Evolutionary conservation across 2,113 vertebrate genomes (phyloP), one percentile per base, ranked within the genome.

Genomic region (Xerus inauris): DNA sequence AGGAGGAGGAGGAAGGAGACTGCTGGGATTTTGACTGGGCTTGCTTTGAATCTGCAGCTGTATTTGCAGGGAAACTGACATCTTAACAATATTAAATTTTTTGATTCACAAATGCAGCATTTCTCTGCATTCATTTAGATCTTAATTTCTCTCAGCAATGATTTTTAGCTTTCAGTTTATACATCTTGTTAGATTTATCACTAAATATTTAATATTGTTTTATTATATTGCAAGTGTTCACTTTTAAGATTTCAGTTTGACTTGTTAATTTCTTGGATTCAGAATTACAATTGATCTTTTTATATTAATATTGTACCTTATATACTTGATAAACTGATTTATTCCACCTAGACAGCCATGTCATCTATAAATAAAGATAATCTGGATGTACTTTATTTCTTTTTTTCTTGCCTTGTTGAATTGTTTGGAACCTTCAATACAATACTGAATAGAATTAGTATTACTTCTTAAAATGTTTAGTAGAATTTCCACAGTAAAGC

Each of bases 281-380:
- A 91, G 65, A 72, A 57, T 65, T 54, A 51, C 14, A 72, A 40
- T 12, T 93, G 64, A 79, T 77, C n/a, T 83, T 94, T 89, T 94
- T 77, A 67, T 64, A 59, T 89, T 71, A 26, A 64, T 62, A 28
- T 89, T 71, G 6, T 45, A 73, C 30, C 51, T 13, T 64, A 8
- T 14, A 84, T 62, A 28, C 42, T 75, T 81, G 87, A 80, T 81
- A 75, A 96, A 42, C 35, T 87, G n/a, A 54, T 84, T 95, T 71
- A 77, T 77, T 64, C 20, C n/a, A 65, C 49, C 72, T 12, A 91
- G 40, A 28, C 10, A 83, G 51, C 32, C 71, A 79, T 32, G 32
- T 30, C 24, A 8, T 22, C 59, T 79, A 19, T 17, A 87, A 71
- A 64, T 88, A 94, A 87, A 91, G 54, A 64, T 30, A 47, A 65